Evolutionary conservation across 2,888 invertebrate species (phyloP).

Genomic region (Leucophora obtusa): DNA sequence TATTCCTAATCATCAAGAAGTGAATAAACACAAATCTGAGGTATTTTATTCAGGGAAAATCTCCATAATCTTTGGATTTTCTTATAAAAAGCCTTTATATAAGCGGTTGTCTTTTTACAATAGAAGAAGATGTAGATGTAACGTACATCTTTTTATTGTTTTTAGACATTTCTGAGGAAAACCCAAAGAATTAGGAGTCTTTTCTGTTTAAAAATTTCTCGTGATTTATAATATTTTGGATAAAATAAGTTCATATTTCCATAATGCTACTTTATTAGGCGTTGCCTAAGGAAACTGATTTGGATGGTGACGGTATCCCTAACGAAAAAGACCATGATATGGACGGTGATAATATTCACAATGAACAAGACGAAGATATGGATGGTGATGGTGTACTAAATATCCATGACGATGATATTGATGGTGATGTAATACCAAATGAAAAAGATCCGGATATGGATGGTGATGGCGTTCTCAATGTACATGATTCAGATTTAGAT

Average conservation of each 20-base stretch:
- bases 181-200: slow-evolving; percentile 45
- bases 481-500: slow-evolving; percentile 76
- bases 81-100: slow-evolving; percentile 1
- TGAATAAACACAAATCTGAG: slow-evolving; percentile 66
- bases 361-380: slow-evolving; percentile 71
- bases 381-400: slow-evolving; percentile 72
- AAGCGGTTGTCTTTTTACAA: background rate
- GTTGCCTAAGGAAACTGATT: slow-evolving; percentile 76
- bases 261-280: slow-evolving; percentile 68
- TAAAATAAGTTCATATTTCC: slow-evolving; percentile 42
- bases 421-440: slow-evolving; percentile 72
- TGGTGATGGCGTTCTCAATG: slow-evolving; percentile 79
- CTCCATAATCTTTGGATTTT: slow-evolving; percentile 55
- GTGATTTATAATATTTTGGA: slow-evolving; percentile 56
- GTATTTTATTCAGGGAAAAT: slow-evolving; percentile 67
- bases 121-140: background rate
- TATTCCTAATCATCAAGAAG: slow-evolving; percentile 65
- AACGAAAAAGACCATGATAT: slow-evolving; percentile 72
- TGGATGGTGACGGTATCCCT: slow-evolving; percentile 70
- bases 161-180: background rate
- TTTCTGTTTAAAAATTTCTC: slow-evolving; percentile 50
- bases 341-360: slow-evolving; percentile 68
- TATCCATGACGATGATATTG: slow-evolving; percentile 78
- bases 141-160: background rate
- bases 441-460: slow-evolving; percentile 68